Conservation (phyloP, 2,888 invertebrate species). For the Timema podura region DNA sequence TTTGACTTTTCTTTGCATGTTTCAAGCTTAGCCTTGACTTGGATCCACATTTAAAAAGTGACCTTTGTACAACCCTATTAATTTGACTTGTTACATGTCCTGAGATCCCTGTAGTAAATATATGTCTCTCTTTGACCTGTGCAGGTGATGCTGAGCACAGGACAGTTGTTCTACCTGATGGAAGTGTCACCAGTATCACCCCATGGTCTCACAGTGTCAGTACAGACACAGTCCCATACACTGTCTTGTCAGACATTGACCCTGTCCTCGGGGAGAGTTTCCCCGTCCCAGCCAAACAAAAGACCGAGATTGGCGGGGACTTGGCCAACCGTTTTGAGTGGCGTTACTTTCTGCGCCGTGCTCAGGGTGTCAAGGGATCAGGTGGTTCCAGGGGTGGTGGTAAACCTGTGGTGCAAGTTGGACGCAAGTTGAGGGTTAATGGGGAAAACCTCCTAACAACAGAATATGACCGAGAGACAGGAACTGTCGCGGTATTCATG, state of each 20-base stretch:
- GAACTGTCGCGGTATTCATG: conserved; percentile 81
- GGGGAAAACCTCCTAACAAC: conserved; percentile 86
- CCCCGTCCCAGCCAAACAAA: conserved; percentile 86
- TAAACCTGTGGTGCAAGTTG: conserved; percentile 76
- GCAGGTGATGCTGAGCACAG: conserved; percentile 71
- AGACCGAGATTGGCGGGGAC: conserved; percentile 85
- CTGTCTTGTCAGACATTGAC: conserved; percentile 82
- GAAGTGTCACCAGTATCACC: conserved; percentile 73
- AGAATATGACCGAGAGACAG: conserved; percentile 85
- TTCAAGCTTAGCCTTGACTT: no score
- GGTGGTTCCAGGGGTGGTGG: conserved; percentile 49
- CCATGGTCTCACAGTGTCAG: conserved; percentile 87
- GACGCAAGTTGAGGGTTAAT: conserved; percentile 80
- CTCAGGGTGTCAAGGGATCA: conserved; percentile 59
- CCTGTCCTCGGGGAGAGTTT: conserved; percentile 86
- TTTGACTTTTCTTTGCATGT: no score
- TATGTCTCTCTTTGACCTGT: not conserved
- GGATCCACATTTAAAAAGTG: no score
- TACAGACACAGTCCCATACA: conserved; percentile 88
- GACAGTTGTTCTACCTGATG: conserved; percentile 75
- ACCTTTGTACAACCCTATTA: no score
- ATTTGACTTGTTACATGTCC: no score
- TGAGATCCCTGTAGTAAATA: no score
- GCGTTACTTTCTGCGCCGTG: conserved; percentile 84
- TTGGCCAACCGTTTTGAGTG: conserved; percentile 92